Conservation (phyloP, 2,113 vertebrate species). For the Burhinus bistriatus region DNA sequence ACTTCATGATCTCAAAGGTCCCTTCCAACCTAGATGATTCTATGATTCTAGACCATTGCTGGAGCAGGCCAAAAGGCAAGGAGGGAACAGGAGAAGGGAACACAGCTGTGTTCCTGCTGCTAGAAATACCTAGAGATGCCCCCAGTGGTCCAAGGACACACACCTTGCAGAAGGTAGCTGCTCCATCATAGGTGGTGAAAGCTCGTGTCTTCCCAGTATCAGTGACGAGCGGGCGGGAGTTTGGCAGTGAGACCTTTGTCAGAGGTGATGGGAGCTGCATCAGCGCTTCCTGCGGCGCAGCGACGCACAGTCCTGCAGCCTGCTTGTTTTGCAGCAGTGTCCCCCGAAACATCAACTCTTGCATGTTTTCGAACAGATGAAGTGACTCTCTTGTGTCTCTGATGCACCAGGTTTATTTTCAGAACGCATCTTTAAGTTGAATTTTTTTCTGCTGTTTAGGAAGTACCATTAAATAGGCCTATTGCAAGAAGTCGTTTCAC, state of each 20-base stretch:
- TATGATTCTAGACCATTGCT: not conserved
- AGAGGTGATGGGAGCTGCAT: not conserved
- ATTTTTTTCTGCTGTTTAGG: not conserved
- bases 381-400: not conserved
- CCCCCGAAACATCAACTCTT: not conserved
- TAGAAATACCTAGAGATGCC: not conserved
- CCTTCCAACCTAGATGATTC: too few relatives aligned
- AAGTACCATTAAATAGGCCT: not conserved
- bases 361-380: not conserved
- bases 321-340: not conserved
- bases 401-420: not conserved
- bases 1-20: too few relatives aligned
- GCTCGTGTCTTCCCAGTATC: accelerated
- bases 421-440: not conserved
- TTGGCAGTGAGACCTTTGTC: accelerated
- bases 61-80: not conserved
- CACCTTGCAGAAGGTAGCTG: not conserved
- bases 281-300: not conserved
- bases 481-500: not conserved
- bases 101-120: not conserved
- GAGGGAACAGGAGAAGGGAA: not conserved
- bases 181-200: not conserved
- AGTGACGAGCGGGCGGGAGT: accelerated
- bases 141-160: accelerated
- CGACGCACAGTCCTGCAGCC: not conserved